Percentiles rank a stretch among this genome's conserved stretches.
These are phyloP conservation scores for Neodiprion virginianus DNA, from an alignment of 1,140 invertebrate species.

Conservation along the genomic window DNA sequence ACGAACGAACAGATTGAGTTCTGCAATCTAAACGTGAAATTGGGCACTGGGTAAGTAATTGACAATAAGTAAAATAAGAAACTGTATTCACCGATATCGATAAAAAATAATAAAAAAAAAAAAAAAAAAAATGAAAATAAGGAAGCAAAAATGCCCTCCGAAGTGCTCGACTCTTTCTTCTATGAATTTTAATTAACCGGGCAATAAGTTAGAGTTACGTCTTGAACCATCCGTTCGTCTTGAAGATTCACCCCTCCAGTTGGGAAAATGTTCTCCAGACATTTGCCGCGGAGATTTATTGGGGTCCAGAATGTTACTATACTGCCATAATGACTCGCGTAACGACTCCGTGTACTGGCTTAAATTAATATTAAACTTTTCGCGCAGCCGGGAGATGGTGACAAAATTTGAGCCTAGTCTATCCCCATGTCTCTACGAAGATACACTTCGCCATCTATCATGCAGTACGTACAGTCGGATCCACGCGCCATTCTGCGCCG, in stretches of 20 bases:
- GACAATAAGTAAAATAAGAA: too few relatives aligned
- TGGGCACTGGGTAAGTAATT: too few relatives aligned
- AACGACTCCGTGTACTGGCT: not conserved
- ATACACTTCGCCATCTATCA: not conserved
- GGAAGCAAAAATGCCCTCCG: not conserved
- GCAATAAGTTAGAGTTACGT: not conserved
- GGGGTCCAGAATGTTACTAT: slow-evolving; percentile 7
- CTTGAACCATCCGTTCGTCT: not conserved
- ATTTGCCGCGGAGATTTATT: slow-evolving; percentile 4
- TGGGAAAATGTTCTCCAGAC: not conserved
- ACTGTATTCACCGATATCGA: not conserved
- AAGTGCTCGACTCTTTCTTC: not conserved
- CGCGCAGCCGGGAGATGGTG: not conserved
- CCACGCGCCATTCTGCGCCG: not conserved
- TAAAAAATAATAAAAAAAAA: not conserved
- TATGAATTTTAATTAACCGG: not conserved
- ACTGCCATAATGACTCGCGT: not conserved
- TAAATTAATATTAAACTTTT: slow-evolving; percentile 8
- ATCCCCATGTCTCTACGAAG: not conserved
- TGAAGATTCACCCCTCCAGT: slow-evolving; percentile 4
- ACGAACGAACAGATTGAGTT: too few relatives aligned
- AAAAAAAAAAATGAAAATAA: not conserved
- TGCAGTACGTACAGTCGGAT: not conserved
- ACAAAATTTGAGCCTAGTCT: slow-evolving; percentile 1
- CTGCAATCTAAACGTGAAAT: too few relatives aligned